These are phyloP conservation scores for Margarornis squamiger DNA, from an alignment of 2,797 vertebrate genomes.

Conservation along the genomic window DNA sequence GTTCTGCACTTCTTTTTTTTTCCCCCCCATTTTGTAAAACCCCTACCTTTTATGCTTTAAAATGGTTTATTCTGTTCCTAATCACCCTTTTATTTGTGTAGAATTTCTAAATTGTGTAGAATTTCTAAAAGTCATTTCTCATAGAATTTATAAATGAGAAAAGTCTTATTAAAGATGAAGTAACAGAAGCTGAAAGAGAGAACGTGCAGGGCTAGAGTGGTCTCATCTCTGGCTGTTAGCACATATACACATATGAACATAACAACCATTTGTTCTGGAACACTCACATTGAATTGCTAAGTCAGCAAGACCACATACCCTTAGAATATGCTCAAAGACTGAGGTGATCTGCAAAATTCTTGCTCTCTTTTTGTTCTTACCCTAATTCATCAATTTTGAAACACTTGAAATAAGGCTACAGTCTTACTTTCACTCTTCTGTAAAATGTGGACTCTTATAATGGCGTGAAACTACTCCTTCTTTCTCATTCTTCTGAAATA, in stretches of 20 bases:
- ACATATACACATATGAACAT: neutral
- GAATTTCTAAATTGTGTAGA: neutral
- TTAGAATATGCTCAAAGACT: neutral
- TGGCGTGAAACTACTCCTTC: neutral
- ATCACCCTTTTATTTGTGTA: neutral
- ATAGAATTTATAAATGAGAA: neutral
- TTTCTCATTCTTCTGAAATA: neutral
- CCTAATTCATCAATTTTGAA: neutral
- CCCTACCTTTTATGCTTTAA: neutral
- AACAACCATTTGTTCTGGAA: neutral
- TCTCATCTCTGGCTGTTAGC: neutral
- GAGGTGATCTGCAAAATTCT: neutral
- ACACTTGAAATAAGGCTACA: neutral
- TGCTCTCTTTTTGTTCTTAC: neutral
- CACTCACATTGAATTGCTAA: neutral
- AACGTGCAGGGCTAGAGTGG: fast-evolving
- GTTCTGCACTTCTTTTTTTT: neutral
- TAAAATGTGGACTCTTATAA: neutral
- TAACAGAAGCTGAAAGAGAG: neutral
- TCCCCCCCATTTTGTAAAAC: no score
- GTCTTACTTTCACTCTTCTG: neutral
- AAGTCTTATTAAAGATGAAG: neutral
- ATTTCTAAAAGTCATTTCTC: neutral
- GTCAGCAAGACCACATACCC: neutral
- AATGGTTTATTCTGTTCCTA: neutral